Base-by-base conservation (phyloP, 1,140 invertebrate genomes). In the Pinna nobilis region DNA sequence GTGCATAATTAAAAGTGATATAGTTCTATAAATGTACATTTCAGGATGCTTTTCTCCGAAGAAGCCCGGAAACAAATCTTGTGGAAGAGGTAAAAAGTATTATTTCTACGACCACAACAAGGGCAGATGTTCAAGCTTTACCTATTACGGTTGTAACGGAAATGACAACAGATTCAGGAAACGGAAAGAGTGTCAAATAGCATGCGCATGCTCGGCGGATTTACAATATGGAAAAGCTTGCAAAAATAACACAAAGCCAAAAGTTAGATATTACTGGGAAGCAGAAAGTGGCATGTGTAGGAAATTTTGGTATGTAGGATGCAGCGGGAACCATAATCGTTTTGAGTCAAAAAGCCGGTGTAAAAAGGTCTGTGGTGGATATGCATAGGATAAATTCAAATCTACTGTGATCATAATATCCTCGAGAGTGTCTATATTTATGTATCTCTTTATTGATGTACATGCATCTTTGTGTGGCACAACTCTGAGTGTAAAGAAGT, bases 181-280 rank as follows among this genome's bases (percentile, higher is more conserved):
- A n/a, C 9, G n/a, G 39, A 11, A 9, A 11, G 39, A 44, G 9
- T 44, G 39, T 44, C 9, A 11, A n/a, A 11, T n/a, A 9, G n/a
- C 9, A 9, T 44, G 39, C n/a, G 39, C 39, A n/a, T 44, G 39
- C n/a, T n/a, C 9, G n/a, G 39, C 39, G 9, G 39, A 11, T 11
- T n/a, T 44, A 44, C 9, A 44, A 11, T n/a, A 44, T n/a, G 39
- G 39, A 44, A 11, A 9, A 11, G 9, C 9, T n/a, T 44, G 39
- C n/a, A 44, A 44, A 44, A 11, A 9, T 11, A 44, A 44, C 9
- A n/a, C 9, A 44, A 44, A 44, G n/a, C 9, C 9, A n/a, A 44
- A 44, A n/a, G 61, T 64, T 9, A 47, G 61, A 64, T 64, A 49
- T 50, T 64, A 64, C 28, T 64, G n/a, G 6, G 61, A 64, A 47